A percentile compares a stretch with the other conserved stretches of the same genome.
phyloP scores from a whole-genome alignment of 2,113 vertebrate species.

The Salvelinus sp. region DNA sequence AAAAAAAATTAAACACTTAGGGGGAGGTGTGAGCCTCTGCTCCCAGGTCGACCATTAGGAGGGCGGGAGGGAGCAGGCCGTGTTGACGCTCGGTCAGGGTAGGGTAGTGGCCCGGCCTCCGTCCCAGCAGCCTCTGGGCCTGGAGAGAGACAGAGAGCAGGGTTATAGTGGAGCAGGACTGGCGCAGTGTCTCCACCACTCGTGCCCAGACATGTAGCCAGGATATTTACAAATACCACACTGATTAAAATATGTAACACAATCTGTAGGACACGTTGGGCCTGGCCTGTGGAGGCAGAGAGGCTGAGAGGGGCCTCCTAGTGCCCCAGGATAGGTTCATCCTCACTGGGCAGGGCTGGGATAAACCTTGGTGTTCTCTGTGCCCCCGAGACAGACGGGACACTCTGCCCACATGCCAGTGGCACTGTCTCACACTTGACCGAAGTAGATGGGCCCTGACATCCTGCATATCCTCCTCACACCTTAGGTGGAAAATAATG shows the following conservation, averaged over 20 bases:
- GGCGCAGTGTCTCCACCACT: conserved; percentile 8
- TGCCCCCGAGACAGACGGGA: not conserved
- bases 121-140: not conserved
- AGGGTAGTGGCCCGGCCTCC: not conserved
- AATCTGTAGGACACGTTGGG: conserved; percentile 26
- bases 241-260: conserved; percentile 56
- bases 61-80: conserved; percentile 10
- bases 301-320: conserved; percentile 16
- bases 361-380: conserved; percentile 4
- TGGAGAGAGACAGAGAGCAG: not conserved
- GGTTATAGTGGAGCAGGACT: conserved; percentile 17
- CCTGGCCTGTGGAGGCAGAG: conserved; percentile 36
- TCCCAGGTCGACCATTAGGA: conserved; percentile 29
- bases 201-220: conserved; percentile 39
- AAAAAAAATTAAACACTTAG: conserved; percentile 39
- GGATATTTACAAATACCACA: conserved; percentile 60
- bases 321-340: conserved; percentile 33
- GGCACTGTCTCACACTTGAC: conserved; percentile 39
- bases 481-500: conserved; percentile 33
- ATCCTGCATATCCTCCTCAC: conserved; percentile 24
- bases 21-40: conserved; percentile 41
- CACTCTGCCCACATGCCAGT: conserved; percentile 37
- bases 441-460: conserved; percentile 38
- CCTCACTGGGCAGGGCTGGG: conserved; percentile 25
- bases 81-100: conserved; percentile 5